Evolutionary conservation across 2,797 vertebrate genomes (phyloP).

Genomic region (Echiichthys vipera): DNA sequence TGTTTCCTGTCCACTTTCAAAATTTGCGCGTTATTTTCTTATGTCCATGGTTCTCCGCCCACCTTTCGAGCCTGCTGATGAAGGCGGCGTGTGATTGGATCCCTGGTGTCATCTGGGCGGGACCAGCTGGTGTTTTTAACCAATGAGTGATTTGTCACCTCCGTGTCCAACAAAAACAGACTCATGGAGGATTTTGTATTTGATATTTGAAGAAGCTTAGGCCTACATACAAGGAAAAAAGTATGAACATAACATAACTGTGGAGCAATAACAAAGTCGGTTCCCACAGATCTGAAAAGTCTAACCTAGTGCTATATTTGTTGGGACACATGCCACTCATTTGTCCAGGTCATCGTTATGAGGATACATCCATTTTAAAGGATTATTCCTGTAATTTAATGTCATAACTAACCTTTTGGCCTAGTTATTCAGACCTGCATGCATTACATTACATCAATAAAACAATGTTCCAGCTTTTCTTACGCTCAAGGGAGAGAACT

Average conservation of each 20-base stretch:
- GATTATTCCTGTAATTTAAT: neutral
- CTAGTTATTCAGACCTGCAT: neutral
- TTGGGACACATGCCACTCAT: neutral
- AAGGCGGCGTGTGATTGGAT: conserved; percentile 57
- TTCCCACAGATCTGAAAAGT: neutral
- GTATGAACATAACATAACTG: neutral
- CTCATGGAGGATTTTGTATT: too few relatives aligned
- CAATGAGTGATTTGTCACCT: conserved; percentile 43
- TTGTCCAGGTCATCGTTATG: too few relatives aligned
- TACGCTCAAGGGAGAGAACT: neutral
- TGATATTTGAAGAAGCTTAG: too few relatives aligned
- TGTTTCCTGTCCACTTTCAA: conserved; percentile 85
- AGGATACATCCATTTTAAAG: too few relatives aligned
- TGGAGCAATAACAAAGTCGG: neutral
- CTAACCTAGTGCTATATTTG: neutral
- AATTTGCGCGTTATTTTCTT: conserved; percentile 88
- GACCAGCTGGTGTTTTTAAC: neutral
- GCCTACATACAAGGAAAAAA: too few relatives aligned
- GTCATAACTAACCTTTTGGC: neutral
- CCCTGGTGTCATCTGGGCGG: conserved; percentile 21
- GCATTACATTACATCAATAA: neutral
- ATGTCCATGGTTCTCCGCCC: conserved; percentile 61
- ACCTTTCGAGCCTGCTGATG: neutral
- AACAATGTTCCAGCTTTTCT: neutral
- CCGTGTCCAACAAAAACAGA: too few relatives aligned